phyloP scores from a whole-genome alignment of 1,140 invertebrate genomes.

The Pantala flavescens region DNA sequence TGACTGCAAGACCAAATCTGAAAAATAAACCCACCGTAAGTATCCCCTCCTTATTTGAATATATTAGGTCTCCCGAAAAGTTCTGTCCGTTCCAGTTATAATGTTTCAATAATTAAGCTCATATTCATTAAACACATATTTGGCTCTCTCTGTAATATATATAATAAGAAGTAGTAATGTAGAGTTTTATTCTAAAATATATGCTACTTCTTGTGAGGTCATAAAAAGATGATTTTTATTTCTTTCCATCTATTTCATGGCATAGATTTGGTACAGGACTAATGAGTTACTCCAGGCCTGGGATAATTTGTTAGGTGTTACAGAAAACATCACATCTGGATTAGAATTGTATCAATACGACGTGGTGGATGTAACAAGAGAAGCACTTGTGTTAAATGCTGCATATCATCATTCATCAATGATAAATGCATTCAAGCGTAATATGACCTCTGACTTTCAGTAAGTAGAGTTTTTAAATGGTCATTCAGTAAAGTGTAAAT shows the following conservation, averaged over 20 bases:
- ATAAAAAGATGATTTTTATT: background rate
- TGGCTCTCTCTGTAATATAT: too few species aligned
- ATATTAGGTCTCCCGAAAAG: too few species aligned
- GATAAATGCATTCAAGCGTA: conserved; percentile 40
- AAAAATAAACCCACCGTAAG: background rate
- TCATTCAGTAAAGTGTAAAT: too few species aligned
- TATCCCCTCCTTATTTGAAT: background rate
- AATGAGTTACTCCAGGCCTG: conserved; percentile 48
- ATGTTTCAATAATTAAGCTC: too few species aligned
- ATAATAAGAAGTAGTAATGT: too few species aligned
- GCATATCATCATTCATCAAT: conserved; percentile 55
- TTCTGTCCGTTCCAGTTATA: too few species aligned
- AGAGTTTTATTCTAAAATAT: background rate
- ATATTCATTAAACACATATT: too few species aligned
- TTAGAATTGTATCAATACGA: conserved; percentile 51
- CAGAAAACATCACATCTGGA: conserved; percentile 13
- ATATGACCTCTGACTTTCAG: conserved; percentile 37
- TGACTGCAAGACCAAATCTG: background rate
- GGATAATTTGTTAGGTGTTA: conserved; percentile 39
- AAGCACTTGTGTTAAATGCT: conserved; percentile 62
- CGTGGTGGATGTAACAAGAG: conserved; percentile 72
- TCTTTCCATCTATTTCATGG: conserved; percentile 21
- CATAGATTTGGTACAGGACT: conserved; percentile 62
- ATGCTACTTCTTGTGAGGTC: background rate
- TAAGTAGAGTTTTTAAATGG: conserved; percentile 23